These are phyloP conservation scores for Lasioglossum pauxillum DNA, from an alignment of 2,888 invertebrate species.

Conservation along the genomic window DNA sequence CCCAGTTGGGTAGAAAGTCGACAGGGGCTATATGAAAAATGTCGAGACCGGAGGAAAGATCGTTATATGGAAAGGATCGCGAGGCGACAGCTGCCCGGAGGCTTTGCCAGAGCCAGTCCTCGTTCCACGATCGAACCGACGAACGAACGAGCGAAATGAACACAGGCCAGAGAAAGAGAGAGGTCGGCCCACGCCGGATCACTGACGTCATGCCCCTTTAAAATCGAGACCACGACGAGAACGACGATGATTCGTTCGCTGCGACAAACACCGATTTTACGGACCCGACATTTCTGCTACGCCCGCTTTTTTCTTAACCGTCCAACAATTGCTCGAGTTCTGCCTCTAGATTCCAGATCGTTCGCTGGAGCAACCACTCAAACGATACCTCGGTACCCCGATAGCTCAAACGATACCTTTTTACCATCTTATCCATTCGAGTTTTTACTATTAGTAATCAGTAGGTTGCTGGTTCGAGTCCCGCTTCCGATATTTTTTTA, in stretches of 20 bases:
- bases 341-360: neutral
- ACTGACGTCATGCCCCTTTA: conserved; percentile 64
- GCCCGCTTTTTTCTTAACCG: neutral
- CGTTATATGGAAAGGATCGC: conserved; percentile 63
- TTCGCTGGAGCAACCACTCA: no score
- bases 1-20: conserved; percentile 57
- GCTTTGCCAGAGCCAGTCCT: conserved; percentile 57
- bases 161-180: conserved; percentile 31
- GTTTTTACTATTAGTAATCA: no score
- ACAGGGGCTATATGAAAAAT: conserved; percentile 56
- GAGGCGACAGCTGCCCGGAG: conserved; percentile 62
- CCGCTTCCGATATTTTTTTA: no score
- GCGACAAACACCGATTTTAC: conserved; percentile 23
- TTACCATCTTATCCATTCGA: no score
- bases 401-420: no score
- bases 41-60: conserved; percentile 57
- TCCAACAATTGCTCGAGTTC: neutral
- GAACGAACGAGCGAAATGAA: neutral
- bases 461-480: no score
- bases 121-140: conserved; percentile 47
- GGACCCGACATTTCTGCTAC: neutral
- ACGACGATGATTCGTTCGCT: conserved; percentile 27
- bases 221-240: conserved; percentile 49
- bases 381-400: no score
- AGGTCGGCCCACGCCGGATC: conserved; percentile 58